These are phyloP conservation scores for Spheniscus humboldti DNA, from an alignment of 2,797 vertebrate species.

Conservation along the genomic window DNA sequence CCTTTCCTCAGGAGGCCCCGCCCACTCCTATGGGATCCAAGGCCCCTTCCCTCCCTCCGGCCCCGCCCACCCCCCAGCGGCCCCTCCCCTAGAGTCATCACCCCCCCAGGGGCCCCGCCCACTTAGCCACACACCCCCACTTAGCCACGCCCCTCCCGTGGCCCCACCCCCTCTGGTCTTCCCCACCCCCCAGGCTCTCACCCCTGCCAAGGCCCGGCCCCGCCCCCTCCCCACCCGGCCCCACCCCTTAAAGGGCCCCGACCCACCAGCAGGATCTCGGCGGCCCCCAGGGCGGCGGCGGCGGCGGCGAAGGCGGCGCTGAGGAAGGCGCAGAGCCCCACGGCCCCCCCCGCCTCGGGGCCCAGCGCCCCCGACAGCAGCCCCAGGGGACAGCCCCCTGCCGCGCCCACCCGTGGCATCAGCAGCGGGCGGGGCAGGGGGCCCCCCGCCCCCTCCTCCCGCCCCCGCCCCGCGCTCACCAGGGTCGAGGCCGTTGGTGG, in stretches of 20 bases:
- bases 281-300: not conserved
- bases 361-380: not conserved
- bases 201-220: no score
- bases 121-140: no score
- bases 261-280: not conserved
- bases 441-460: not conserved
- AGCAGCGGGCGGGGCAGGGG: not conserved
- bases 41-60: no score
- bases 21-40: no score
- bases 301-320: not conserved
- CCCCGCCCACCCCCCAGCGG: no score
- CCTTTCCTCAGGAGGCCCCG: no score
- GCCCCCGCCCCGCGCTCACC: not conserved
- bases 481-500: not conserved
- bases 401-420: not conserved
- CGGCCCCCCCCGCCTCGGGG: not conserved
- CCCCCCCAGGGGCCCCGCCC: no score
- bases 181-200: no score
- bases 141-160: no score
- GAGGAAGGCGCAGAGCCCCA: not conserved
- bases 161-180: no score
- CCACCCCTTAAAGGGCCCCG: not conserved
- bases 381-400: not conserved
- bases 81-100: no score
- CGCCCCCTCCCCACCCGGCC: not conserved